Evolutionary conservation across 2,797 vertebrate species (phyloP).

Genomic region (Tiaroga cobitis): DNA sequence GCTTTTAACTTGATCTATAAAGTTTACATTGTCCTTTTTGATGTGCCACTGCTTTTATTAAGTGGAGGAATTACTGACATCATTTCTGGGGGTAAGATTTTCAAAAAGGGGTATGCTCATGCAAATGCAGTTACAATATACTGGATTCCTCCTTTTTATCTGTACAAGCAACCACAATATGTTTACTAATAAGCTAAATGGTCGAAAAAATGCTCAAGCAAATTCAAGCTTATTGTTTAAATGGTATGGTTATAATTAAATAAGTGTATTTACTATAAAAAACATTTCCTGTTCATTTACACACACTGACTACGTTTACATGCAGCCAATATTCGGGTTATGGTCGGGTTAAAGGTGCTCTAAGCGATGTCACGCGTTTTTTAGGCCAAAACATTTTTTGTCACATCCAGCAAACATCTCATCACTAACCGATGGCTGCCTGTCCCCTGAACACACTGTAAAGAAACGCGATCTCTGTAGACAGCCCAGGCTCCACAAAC

Average conservation of each 20-base stretch:
- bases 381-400: too few relatives aligned
- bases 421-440: too few relatives aligned
- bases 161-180: not conserved
- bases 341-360: too few relatives aligned
- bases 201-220: not conserved
- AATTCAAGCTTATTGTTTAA: not conserved
- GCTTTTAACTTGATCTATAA: not conserved
- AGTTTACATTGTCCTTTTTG: not conserved
- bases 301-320: too few relatives aligned
- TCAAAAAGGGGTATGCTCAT: not conserved
- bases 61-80: not conserved
- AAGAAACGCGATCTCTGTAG: too few relatives aligned
- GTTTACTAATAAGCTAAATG: not conserved
- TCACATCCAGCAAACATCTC: too few relatives aligned
- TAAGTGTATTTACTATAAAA: not conserved
- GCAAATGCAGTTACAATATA: not conserved
- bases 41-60: not conserved
- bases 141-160: not conserved
- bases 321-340: too few relatives aligned
- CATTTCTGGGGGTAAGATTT: not conserved
- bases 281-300: not conserved
- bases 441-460: too few relatives aligned
- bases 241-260: not conserved
- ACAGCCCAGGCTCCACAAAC: too few relatives aligned
- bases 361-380: too few relatives aligned